phyloP scores from a whole-genome alignment of 2,888 invertebrate species.

The Mystacides longicornis region DNA sequence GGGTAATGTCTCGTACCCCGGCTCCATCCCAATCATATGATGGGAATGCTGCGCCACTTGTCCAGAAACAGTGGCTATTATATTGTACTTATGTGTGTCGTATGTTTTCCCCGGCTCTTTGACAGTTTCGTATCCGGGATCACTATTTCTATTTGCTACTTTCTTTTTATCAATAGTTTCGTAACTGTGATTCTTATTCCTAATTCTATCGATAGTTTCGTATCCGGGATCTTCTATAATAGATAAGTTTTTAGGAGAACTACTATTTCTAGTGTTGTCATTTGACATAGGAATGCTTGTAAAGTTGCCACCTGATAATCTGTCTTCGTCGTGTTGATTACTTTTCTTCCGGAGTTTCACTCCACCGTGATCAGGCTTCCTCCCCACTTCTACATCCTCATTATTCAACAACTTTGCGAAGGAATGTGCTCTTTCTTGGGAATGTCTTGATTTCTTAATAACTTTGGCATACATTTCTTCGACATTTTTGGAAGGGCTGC shows the following conservation, averaged over 20 bases:
- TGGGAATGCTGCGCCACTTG: conserved; percentile 18
- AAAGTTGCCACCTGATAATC: conserved; percentile 26
- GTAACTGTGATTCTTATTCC: conserved; percentile 49
- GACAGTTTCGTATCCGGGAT: conserved; percentile 60
- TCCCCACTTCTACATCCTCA: conserved; percentile 21
- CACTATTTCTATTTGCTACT: conserved; percentile 40
- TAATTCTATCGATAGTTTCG: conserved; percentile 45
- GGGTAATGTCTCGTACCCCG: conserved; percentile 34
- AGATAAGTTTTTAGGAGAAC: conserved; percentile 17
- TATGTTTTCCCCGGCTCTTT: conserved; percentile 37
- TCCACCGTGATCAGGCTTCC: conserved; percentile 1
- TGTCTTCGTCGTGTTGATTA: conserved; percentile 28
- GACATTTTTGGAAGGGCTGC: conserved; percentile 60
- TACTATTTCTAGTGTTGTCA: conserved; percentile 14
- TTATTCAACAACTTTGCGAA: conserved; percentile 35
- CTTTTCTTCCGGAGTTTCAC: conserved; percentile 26
- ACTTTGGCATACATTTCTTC: conserved; percentile 91
- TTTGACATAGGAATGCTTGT: conserved; percentile 11
- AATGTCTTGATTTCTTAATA: conserved; percentile 57
- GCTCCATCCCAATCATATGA: conserved; percentile 27
- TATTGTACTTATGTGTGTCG: conserved; percentile 20
- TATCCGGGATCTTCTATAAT: conserved; percentile 44
- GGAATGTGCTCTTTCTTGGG: conserved; percentile 33
- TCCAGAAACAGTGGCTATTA: conserved; percentile 17
- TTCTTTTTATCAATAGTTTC: conserved; percentile 51